Conservation (phyloP, 2,113 vertebrate genomes). For the Scatophagus argus region DNA sequence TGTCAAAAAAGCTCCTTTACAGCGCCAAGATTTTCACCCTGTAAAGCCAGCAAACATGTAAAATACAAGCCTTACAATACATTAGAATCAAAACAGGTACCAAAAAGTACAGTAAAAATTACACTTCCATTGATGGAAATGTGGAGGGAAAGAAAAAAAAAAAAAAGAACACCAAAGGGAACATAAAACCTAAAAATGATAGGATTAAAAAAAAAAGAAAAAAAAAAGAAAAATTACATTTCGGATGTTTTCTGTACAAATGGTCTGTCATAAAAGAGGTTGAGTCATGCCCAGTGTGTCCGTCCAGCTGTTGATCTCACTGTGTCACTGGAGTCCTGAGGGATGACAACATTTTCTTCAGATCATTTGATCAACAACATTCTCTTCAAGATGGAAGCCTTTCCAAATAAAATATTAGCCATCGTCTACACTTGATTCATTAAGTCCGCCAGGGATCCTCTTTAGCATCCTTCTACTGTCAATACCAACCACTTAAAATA, state of each 20-base stretch:
- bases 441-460: too few relatives aligned
- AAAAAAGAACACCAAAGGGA: slow-evolving; percentile 82
- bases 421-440: too few relatives aligned
- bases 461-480: too few relatives aligned
- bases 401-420: too few relatives aligned
- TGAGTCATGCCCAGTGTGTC: slow-evolving; percentile 61
- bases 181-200: slow-evolving; percentile 72
- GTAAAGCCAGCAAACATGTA: slow-evolving; percentile 83
- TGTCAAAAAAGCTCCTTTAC: slow-evolving; percentile 82
- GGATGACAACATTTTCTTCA: background rate
- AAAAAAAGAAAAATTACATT: slow-evolving; percentile 86
- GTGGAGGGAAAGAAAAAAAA: slow-evolving; percentile 72
- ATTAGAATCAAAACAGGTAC: slow-evolving; percentile 88
- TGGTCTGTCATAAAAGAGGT: slow-evolving; percentile 85
- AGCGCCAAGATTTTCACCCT: slow-evolving; percentile 74
- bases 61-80: slow-evolving; percentile 85
- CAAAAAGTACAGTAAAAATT: slow-evolving; percentile 99
- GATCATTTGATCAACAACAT: too few relatives aligned
- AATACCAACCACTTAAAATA: too few relatives aligned
- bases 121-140: slow-evolving; percentile 99
- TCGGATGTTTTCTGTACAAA: slow-evolving; percentile 96
- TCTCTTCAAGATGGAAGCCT: too few relatives aligned
- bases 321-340: slow-evolving; percentile 66
- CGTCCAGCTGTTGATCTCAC: slow-evolving; percentile 52
- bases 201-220: slow-evolving; percentile 78